Percentiles rank a stretch among this genome's conserved stretches.
Evolutionary conservation across 2,888 invertebrate species (phyloP).

Genomic region (Dryomyza anilis): DNA sequence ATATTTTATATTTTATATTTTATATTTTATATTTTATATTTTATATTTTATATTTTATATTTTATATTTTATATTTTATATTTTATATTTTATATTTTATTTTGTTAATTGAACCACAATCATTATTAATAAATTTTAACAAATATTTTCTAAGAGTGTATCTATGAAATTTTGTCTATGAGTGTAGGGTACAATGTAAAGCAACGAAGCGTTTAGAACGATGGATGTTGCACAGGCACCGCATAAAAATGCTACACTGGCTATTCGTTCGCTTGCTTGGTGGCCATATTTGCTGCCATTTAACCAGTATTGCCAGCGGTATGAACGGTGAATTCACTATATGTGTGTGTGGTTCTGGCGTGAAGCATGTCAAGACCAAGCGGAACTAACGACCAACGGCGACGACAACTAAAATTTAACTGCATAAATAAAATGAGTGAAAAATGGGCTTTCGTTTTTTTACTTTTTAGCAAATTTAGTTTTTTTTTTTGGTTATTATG

Average conservation of each 20-base stretch:
- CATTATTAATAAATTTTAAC: no score
- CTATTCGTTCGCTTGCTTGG: not conserved
- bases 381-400: constrained; percentile 4
- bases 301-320: not conserved
- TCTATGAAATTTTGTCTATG: no score
- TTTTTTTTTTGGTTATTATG: not conserved
- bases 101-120: no score
- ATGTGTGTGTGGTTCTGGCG: not conserved
- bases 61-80: no score
- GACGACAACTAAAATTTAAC: constrained; percentile 19
- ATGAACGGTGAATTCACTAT: not conserved
- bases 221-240: not conserved
- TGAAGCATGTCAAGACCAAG: constrained; percentile 4
- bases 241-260: not conserved
- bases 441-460: not conserved
- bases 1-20: no score
- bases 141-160: no score
- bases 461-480: not conserved
- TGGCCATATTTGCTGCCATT: not conserved
- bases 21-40: no score
- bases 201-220: not conserved
- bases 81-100: no score
- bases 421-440: constrained; percentile 16
- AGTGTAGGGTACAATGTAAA: no score
- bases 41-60: no score